A percentile compares a stretch with the other conserved stretches of the same genome.
Evolutionary conservation across 2,113 vertebrate species (phyloP).

Genomic region (Chamaea fasciata): DNA sequence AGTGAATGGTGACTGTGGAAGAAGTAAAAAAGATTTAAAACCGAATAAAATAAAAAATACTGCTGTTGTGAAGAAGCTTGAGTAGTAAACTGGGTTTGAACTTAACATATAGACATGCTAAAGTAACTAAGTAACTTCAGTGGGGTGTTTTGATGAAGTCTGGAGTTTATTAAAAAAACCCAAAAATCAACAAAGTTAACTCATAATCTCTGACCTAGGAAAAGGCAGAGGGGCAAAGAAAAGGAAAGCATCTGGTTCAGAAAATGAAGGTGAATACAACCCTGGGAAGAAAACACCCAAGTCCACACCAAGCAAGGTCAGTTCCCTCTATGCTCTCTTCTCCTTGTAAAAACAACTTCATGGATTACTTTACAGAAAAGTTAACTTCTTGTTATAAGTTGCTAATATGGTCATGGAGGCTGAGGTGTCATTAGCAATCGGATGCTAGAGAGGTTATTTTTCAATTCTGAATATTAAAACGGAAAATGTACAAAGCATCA

Average conservation of each 20-base stretch:
- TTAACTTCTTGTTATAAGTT: accelerated
- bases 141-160: background rate
- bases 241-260: slow-evolving; percentile 91
- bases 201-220: slow-evolving; percentile 57
- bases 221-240: slow-evolving; percentile 92
- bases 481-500: background rate
- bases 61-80: background rate
- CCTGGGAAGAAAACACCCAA: slow-evolving; percentile 84
- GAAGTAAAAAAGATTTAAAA: background rate
- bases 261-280: slow-evolving; percentile 89
- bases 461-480: background rate
- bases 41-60: background rate
- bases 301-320: slow-evolving; percentile 76
- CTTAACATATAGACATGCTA: background rate
- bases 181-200: background rate
- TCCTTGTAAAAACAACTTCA: background rate
- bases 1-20: background rate
- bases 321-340: background rate
- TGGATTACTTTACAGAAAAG: background rate
- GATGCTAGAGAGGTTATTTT: background rate
- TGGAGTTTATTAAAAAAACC: background rate
- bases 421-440: background rate
- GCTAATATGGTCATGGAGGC: background rate
- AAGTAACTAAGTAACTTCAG: background rate
- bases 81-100: background rate